A percentile compares a stretch with the other conserved stretches of the same genome.
Evolutionary conservation across 2,113 vertebrate genomes (phyloP).

Genomic region (Oostethus manadensis): DNA sequence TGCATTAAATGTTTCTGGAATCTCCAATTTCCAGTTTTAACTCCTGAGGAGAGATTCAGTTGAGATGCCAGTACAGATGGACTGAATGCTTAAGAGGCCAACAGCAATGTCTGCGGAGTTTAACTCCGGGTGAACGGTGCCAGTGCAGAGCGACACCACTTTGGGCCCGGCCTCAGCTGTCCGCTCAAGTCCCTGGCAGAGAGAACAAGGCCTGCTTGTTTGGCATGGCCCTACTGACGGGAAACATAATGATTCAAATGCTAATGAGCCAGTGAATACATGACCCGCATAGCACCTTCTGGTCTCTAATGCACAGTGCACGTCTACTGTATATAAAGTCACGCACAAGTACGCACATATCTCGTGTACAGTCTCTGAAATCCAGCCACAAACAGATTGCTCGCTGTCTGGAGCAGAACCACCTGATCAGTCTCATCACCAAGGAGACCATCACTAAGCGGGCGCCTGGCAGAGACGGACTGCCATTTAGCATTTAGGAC

Average conservation of each 20-base stretch:
- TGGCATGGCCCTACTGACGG: constrained; percentile 47
- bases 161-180: constrained; percentile 34
- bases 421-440: constrained; percentile 64
- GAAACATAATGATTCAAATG: constrained; percentile 73
- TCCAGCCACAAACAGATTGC: constrained; percentile 30
- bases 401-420: constrained; percentile 64
- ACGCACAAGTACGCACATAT: constrained; percentile 17
- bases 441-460: constrained; percentile 67
- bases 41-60: constrained; percentile 31
- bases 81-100: constrained; percentile 42
- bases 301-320: constrained; percentile 17
- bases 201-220: constrained; percentile 72
- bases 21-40: neutral
- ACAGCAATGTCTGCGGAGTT: constrained; percentile 38
- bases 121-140: constrained; percentile 49
- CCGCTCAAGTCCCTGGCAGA: constrained; percentile 39
- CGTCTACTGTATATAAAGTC: constrained; percentile 6
- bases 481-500: constrained; percentile 59
- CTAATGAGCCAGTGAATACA: constrained; percentile 59
- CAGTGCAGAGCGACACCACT: constrained; percentile 39
- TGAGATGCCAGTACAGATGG: constrained; percentile 48
- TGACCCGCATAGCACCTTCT: constrained; percentile 11
- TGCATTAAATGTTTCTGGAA: constrained; percentile 23
- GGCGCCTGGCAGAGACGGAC: constrained; percentile 63
- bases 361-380: constrained; percentile 23